Evolutionary conservation across 2,797 vertebrate genomes (phyloP).

Genomic region (Myiothlypis coronata): DNA sequence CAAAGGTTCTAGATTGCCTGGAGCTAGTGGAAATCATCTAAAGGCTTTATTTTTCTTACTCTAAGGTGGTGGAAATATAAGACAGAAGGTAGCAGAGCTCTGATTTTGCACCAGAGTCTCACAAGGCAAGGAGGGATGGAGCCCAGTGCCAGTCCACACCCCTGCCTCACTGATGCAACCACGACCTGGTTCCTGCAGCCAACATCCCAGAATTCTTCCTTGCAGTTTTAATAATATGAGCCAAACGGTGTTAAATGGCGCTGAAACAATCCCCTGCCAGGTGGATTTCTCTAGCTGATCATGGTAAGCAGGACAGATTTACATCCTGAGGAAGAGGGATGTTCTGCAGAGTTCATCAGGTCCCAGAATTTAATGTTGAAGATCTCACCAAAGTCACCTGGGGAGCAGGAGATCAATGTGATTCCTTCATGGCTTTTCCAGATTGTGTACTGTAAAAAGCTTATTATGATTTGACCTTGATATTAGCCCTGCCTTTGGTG

Average conservation of each 20-base stretch:
- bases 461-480: not conserved
- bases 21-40: not conserved
- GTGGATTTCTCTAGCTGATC: not conserved
- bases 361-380: not conserved
- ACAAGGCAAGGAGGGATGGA: not conserved
- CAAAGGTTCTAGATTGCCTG: constrained; percentile 1
- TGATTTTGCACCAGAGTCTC: not conserved
- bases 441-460: not conserved
- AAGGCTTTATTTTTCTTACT: not conserved
- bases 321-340: not conserved
- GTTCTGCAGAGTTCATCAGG: not conserved
- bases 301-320: not conserved
- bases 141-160: rapidly evolving
- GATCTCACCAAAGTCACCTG: not conserved
- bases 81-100: not conserved
- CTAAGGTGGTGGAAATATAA: not conserved
- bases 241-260: not conserved
- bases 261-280: rapidly evolving
- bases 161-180: rapidly evolving
- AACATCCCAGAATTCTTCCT: rapidly evolving
- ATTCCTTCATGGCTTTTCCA: not conserved
- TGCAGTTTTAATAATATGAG: not conserved
- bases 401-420: not conserved
- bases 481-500: not conserved
- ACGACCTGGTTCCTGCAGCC: not conserved